These are phyloP conservation scores for Chionodraco myersi DNA, from an alignment of 2,113 vertebrate genomes.

Conservation along the genomic window DNA sequence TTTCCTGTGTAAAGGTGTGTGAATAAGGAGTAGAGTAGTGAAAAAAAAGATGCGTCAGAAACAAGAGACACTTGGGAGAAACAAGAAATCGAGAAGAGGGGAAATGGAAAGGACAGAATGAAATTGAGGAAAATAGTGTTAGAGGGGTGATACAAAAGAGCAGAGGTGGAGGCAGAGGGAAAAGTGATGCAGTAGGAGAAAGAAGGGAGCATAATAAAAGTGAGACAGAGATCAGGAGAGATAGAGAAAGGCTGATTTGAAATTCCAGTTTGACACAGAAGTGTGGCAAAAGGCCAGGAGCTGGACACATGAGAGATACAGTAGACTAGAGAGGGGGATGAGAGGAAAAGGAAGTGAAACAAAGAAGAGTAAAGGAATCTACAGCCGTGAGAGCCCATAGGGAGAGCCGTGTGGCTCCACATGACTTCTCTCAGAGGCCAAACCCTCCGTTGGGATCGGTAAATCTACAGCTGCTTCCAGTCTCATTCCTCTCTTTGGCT, in stretches of 20 bases:
- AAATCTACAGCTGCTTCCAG: constrained; percentile 57
- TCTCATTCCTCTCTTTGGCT: constrained; percentile 32
- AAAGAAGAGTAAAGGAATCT: constrained; percentile 46
- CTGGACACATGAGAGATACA: constrained; percentile 14
- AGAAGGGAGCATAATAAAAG: not conserved
- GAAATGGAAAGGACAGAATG: not conserved
- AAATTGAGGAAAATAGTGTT: not conserved
- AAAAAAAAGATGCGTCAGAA: not conserved
- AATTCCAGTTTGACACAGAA: constrained; percentile 38
- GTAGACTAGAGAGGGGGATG: not conserved
- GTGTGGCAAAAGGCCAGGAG: constrained; percentile 32
- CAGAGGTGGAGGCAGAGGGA: not conserved
- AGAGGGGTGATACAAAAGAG: not conserved
- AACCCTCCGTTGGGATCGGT: constrained; percentile 50
- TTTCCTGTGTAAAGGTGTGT: constrained; percentile 7
- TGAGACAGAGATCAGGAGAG: constrained; percentile 19
- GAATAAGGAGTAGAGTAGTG: not conserved
- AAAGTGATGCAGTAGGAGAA: not conserved
- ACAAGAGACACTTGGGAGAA: not conserved
- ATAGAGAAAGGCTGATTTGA: constrained; percentile 38
- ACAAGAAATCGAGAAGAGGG: not conserved
- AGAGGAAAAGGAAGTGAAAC: constrained; percentile 14
- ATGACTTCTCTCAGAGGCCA: constrained; percentile 60
- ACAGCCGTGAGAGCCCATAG: constrained; percentile 58
- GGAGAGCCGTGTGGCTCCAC: constrained; percentile 46